Conservation (phyloP, 2,113 vertebrate genomes). For the Atherinomorus stipes region DNA sequence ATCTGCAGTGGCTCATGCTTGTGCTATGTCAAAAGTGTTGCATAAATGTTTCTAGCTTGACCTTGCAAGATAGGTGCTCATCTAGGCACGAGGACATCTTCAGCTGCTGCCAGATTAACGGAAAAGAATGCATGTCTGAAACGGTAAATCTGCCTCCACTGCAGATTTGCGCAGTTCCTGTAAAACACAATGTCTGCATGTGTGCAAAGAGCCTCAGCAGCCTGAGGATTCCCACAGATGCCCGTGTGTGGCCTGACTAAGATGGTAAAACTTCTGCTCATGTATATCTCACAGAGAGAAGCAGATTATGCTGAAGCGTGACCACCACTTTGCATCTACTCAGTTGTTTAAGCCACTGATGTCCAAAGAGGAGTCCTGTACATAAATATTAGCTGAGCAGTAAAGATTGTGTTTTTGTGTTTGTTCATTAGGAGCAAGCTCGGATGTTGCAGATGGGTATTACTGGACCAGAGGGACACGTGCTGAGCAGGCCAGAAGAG, state of each 20-base stretch:
- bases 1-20: background rate
- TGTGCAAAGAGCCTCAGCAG: background rate
- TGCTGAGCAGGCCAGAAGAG: slow-evolving; percentile 96
- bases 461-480: slow-evolving; percentile 94
- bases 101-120: background rate
- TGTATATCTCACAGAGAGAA: slow-evolving; percentile 2
- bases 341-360: slow-evolving; percentile 1
- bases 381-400: slow-evolving; percentile 4
- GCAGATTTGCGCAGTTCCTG: background rate
- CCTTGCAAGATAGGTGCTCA: background rate
- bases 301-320: slow-evolving; percentile 10
- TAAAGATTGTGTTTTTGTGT: slow-evolving; percentile 20
- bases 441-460: slow-evolving; percentile 97
- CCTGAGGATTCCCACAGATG: background rate
- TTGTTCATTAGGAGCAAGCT: slow-evolving; percentile 87
- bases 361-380: background rate
- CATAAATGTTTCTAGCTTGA: background rate
- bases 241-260: slow-evolving; percentile 30
- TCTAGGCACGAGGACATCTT: background rate
- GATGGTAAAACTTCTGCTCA: background rate
- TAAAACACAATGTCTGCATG: background rate
- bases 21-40: background rate
- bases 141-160: background rate
- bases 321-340: slow-evolving; percentile 14
- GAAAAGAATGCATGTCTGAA: background rate